Base-by-base conservation (phyloP, 2,797 vertebrate genomes). In the Argentina silus region DNA sequence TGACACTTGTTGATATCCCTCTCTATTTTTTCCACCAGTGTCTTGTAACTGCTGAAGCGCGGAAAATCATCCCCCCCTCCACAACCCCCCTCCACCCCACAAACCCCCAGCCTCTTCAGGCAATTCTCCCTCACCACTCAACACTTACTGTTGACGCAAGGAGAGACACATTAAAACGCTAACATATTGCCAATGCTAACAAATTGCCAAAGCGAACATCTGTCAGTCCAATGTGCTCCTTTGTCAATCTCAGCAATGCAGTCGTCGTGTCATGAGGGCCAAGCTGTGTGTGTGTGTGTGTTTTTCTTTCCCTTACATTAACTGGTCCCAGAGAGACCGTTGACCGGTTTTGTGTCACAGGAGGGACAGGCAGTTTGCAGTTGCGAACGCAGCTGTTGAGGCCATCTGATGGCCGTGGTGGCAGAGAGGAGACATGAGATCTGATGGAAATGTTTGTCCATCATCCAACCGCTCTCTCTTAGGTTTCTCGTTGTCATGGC, bases 211-310 rank as follows among this genome's bases (percentile, higher is more conserved):
- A 12, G 60, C 72, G 36, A 72, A 73, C 43, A 55, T 84, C 77
- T 83, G 78, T 80, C 86, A 86, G 63, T 81, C 67, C 70, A 77
- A 79, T 75, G 62, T 73, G 62, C 47, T 74, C 17, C 15, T 84
- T 85, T 84, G 74, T 85, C 76, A 81, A 75, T 72, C 72, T 66
- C 51, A 50, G 11, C 50, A 44, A 48, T 59, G 23, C 60, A 45
- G 19, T 56, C 4, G 69, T 55, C 55, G 74, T 42, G 66, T 51
- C 67, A 65, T 36, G 72, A 17, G 42, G 71, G 36, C 27, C 68
- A 53, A 72, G 69, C 7, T 72, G 57, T 70, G 75, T 67, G n/a
- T 56, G 27, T 64, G 59, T 59, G 47, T 50, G 27, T 65, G 48
- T 51, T 17, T 17, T 44, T 67, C 53, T 64, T 66, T 69, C 61